Percentiles rank a stretch among this genome's conserved stretches.
Evolutionary conservation across 2,888 invertebrate species (phyloP).

Genomic region (Chymomyza caudatula): DNA sequence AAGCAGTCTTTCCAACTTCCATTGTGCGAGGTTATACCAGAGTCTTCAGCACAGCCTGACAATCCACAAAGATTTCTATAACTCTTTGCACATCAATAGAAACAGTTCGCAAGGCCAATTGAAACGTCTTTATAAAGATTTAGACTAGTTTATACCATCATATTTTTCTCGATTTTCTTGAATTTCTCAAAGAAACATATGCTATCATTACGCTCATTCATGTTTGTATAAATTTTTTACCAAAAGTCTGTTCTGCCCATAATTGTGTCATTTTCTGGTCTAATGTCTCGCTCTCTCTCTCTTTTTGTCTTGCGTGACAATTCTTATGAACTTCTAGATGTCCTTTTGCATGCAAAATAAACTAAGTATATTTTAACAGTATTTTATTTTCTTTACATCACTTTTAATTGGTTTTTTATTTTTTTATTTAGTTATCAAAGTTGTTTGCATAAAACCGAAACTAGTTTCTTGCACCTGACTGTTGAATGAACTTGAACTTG

Average conservation of each 20-base stretch:
- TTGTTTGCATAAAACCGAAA: slow-evolving; percentile 38
- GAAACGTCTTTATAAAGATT: too few relatives aligned
- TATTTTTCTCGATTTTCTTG: background rate
- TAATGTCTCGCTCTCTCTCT: slow-evolving; percentile 18
- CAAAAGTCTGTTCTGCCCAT: slow-evolving; percentile 16
- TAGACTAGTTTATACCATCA: too few relatives aligned
- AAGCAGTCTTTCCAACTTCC: too few relatives aligned
- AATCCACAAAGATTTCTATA: too few relatives aligned
- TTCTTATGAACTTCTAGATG: slow-evolving; percentile 56
- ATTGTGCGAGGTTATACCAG: too few relatives aligned
- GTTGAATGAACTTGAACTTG: slow-evolving; percentile 59
- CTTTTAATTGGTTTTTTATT: background rate
- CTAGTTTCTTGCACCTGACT: slow-evolving; percentile 60
- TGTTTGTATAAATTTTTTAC: slow-evolving; percentile 14
- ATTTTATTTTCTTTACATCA: slow-evolving; percentile 10
- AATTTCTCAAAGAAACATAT: background rate
- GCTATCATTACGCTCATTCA: background rate
- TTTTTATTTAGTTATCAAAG: slow-evolving; percentile 12
- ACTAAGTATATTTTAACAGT: slow-evolving; percentile 18
- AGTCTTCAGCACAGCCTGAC: too few relatives aligned
- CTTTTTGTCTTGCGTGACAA: slow-evolving; percentile 58
- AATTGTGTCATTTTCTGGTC: slow-evolving; percentile 29
- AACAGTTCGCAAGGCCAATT: too few relatives aligned
- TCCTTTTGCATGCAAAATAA: slow-evolving; percentile 56
- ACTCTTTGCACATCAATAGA: too few relatives aligned